Evolutionary conservation across 2,888 invertebrate species (phyloP).

Genomic region (Phengaris arion): DNA sequence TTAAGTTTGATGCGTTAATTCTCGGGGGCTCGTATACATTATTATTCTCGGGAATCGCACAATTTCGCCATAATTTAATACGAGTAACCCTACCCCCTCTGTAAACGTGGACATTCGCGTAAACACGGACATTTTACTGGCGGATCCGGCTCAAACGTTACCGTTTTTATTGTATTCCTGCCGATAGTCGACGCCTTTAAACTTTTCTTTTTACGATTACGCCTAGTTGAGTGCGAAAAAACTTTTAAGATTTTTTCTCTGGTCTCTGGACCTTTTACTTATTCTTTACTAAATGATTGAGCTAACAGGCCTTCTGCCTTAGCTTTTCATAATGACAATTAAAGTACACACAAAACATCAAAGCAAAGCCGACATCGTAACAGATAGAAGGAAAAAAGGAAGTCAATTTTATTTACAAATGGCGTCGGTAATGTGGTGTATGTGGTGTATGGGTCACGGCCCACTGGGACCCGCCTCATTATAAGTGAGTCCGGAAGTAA

Average conservation of each 20-base stretch:
- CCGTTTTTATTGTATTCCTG: conserved; percentile 10
- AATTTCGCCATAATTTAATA: conserved; percentile 3
- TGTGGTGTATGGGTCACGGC: neutral
- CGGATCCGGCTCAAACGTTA: neutral
- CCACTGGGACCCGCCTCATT: neutral
- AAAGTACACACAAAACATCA: no score
- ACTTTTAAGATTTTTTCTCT: no score
- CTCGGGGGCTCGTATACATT: conserved; percentile 12
- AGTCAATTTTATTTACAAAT: neutral
- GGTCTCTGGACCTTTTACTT: no score
- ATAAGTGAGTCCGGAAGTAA: conserved; percentile 18
- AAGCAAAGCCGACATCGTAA: neutral
- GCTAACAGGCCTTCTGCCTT: no score
- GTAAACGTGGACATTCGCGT: conserved; percentile 6
- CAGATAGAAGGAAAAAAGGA: neutral
- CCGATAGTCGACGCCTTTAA: conserved; percentile 1
- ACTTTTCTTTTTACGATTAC: conserved; percentile 3
- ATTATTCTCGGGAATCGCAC: neutral
- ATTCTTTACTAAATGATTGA: no score
- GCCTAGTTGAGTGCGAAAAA: neutral
- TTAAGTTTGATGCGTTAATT: conserved; percentile 12
- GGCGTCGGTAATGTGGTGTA: neutral
- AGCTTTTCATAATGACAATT: no score
- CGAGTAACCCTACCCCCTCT: neutral
- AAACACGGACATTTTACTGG: conserved; percentile 17